A percentile compares a stretch with the other conserved stretches of the same genome.
Evolutionary conservation across 2,888 invertebrate species (phyloP).

Genomic region (Drosophila tanythrix): DNA sequence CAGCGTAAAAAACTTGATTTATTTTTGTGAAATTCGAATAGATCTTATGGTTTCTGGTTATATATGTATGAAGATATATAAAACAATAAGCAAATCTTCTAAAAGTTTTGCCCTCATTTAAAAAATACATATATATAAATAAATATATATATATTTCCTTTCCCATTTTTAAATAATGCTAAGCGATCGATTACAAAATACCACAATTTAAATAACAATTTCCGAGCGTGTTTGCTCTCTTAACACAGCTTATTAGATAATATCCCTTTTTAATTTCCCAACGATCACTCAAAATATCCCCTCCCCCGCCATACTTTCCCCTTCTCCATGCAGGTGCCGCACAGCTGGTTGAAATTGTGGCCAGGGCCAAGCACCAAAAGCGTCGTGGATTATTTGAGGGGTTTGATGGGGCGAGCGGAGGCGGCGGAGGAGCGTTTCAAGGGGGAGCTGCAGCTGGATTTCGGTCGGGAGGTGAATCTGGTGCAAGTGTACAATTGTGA

Average conservation of each 20-base stretch:
- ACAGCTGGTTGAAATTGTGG: conserved; percentile 83
- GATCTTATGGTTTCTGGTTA: not conserved
- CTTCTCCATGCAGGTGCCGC: conserved; percentile 70
- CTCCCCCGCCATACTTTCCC: too few species aligned
- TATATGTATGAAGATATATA: not conserved
- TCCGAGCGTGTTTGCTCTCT: not conserved
- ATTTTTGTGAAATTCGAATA: not conserved
- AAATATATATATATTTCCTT: too few species aligned
- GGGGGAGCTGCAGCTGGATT: conserved; percentile 71
- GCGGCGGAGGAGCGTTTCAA: conserved; percentile 81
- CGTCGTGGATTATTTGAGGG: conserved; percentile 83
- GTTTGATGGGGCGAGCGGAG: conserved; percentile 75
- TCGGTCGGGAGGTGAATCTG: conserved; percentile 78
- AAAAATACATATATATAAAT: too few species aligned
- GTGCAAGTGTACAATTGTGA: conserved; percentile 82
- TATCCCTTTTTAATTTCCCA: not conserved
- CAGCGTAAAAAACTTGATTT: not conserved
- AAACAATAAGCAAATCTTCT: not conserved
- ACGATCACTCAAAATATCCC: not conserved
- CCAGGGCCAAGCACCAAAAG: conserved; percentile 75
- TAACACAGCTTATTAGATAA: not conserved
- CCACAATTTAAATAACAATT: not conserved
- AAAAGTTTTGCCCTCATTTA: too few species aligned
- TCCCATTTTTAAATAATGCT: not conserved
- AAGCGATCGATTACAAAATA: not conserved